phyloP scores from a whole-genome alignment of 2,113 vertebrate species.

The Leiothrix lutea region DNA sequence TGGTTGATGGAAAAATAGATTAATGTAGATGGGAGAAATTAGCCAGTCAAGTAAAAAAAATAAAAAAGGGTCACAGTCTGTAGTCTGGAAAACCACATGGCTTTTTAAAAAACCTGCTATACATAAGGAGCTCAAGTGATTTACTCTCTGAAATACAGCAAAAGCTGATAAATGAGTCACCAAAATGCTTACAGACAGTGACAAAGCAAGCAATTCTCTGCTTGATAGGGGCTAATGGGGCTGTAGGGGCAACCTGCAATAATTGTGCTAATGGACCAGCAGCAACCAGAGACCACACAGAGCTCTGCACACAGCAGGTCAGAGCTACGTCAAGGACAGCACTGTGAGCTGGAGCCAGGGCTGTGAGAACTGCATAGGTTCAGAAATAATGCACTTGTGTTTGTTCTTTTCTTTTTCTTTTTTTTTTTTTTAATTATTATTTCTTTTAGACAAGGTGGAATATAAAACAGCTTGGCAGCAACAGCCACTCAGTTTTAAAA shows the following conservation, averaged over 20 bases:
- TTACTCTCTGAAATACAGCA: slow-evolving; percentile 20
- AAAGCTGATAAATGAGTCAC: slow-evolving; percentile 47
- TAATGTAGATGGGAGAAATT: slow-evolving; percentile 31
- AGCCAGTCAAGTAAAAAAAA: not conserved
- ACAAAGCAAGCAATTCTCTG: slow-evolving; percentile 20
- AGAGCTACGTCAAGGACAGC: not conserved
- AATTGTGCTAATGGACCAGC: slow-evolving; percentile 22
- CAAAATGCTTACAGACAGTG: slow-evolving; percentile 20
- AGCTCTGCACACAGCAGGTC: not conserved
- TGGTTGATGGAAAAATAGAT: slow-evolving; percentile 22
- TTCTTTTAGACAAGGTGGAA: not conserved
- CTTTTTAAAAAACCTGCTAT: not conserved
- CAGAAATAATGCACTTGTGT: not conserved
- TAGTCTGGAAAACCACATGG: not conserved
- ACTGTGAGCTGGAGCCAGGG: not conserved
- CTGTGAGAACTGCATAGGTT: not conserved
- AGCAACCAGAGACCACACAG: not conserved
- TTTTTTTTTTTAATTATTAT: not conserved
- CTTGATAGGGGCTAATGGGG: slow-evolving; percentile 17
- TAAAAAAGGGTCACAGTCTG: not conserved
- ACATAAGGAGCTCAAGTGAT: slow-evolving; percentile 34
- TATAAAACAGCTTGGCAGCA: not conserved
- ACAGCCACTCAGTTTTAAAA: not conserved
- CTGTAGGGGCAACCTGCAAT: not conserved
- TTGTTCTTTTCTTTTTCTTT: rapidly evolving